These are phyloP conservation scores for Chloroceryle aenea DNA, from an alignment of 2,113 vertebrate species.

Conservation along the genomic window DNA sequence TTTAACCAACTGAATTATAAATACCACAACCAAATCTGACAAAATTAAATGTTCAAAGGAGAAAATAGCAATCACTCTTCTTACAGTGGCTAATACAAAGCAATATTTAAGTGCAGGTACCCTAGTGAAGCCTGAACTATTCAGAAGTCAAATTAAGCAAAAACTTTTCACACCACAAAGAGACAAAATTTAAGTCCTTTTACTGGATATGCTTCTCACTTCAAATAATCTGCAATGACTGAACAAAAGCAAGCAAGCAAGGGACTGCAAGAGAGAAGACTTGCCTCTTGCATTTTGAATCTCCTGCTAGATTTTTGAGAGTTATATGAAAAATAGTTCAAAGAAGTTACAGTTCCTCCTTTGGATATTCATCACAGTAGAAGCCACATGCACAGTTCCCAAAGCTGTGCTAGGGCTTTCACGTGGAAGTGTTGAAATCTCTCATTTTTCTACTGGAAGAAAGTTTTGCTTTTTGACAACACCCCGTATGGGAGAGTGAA, in stretches of 20 bases:
- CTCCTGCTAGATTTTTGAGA: constrained; percentile 18
- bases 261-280: neutral
- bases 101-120: neutral
- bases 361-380: neutral
- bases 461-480: constrained; percentile 49
- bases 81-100: neutral
- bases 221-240: neutral
- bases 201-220: neutral
- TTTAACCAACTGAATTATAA: neutral
- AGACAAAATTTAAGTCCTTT: constrained; percentile 6
- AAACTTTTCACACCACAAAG: neutral
- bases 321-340: constrained; percentile 14
- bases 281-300: constrained; percentile 10
- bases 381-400: neutral
- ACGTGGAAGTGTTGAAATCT: neutral
- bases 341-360: constrained; percentile 27
- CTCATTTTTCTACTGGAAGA: neutral
- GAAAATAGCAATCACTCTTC: neutral
- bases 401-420: constrained; percentile 31
- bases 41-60: neutral
- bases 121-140: neutral
- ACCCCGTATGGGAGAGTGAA: neutral
- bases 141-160: neutral
- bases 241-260: neutral
- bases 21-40: neutral